These are phyloP conservation scores for Zosterops pallidus DNA, from an alignment of 2,113 vertebrate species.

Conservation along the genomic window DNA sequence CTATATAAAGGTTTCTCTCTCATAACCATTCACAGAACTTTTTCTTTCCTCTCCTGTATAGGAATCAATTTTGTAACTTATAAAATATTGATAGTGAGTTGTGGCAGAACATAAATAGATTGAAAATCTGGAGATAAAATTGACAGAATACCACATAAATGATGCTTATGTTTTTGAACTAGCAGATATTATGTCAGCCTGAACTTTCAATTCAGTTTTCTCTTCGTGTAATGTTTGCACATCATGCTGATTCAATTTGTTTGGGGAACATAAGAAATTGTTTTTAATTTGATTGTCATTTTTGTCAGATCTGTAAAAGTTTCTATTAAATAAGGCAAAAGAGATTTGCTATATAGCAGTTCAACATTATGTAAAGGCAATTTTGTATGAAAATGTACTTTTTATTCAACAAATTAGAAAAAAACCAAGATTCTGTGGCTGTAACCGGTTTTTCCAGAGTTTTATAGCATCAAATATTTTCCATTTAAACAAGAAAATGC, in stretches of 20 bases:
- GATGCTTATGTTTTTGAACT: not conserved
- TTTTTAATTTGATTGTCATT: slow-evolving; percentile 40
- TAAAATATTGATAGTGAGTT: not conserved
- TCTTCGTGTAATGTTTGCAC: not conserved
- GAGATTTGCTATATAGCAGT: not conserved
- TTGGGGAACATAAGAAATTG: not conserved
- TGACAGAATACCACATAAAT: not conserved
- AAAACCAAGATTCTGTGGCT: not conserved
- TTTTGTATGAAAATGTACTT: slow-evolving; percentile 14
- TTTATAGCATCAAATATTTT: not conserved
- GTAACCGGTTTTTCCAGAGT: not conserved
- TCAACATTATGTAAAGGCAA: not conserved
- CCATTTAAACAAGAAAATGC: not conserved
- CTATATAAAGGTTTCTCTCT: not conserved
- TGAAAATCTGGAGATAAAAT: not conserved
- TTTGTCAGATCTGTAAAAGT: slow-evolving; percentile 9
- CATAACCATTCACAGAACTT: not conserved
- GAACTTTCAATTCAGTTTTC: not conserved
- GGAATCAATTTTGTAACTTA: not conserved
- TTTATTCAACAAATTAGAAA: not conserved
- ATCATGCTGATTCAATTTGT: not conserved
- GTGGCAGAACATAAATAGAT: not conserved
- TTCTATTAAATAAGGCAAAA: slow-evolving; percentile 31
- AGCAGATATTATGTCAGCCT: not conserved
- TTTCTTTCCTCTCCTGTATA: not conserved